Evolutionary conservation across 2,113 vertebrate species (phyloP).

Genomic region (Rhinichthys klamathensis): DNA sequence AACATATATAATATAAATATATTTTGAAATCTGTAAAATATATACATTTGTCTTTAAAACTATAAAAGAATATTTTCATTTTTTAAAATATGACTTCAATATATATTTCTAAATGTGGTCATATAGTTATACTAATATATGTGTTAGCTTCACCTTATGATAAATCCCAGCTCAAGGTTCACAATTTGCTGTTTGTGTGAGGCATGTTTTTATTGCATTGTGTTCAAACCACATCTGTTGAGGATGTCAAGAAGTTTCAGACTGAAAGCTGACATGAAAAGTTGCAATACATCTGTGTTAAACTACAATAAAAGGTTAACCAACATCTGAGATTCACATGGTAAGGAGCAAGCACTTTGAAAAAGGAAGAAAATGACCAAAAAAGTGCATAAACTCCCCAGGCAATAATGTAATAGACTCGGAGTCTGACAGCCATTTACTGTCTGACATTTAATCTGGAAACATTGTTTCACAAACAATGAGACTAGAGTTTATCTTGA

Average conservation of each 20-base stretch:
- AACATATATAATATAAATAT: too few species aligned
- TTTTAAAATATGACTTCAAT: not conserved
- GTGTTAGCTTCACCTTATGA: not conserved
- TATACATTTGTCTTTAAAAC: not conserved
- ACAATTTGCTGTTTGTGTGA: not conserved
- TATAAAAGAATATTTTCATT: not conserved
- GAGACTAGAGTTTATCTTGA: not conserved
- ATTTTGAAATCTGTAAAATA: not conserved
- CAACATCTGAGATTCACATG: not conserved
- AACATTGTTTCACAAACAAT: not conserved
- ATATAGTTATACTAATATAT: not conserved
- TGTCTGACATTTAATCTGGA: not conserved
- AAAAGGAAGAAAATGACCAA: not conserved
- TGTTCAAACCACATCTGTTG: not conserved
- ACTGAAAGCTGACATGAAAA: not conserved
- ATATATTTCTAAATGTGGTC: not conserved
- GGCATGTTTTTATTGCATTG: not conserved
- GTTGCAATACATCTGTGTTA: not conserved
- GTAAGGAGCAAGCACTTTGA: too few species aligned
- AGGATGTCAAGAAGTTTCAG: not conserved
- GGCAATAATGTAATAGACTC: not conserved
- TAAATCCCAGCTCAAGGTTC: not conserved
- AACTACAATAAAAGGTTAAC: not conserved
- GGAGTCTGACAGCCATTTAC: not conserved
- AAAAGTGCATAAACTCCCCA: not conserved